phyloP scores from a whole-genome alignment of 2,797 vertebrate species.

The Carduelis carduelis region DNA sequence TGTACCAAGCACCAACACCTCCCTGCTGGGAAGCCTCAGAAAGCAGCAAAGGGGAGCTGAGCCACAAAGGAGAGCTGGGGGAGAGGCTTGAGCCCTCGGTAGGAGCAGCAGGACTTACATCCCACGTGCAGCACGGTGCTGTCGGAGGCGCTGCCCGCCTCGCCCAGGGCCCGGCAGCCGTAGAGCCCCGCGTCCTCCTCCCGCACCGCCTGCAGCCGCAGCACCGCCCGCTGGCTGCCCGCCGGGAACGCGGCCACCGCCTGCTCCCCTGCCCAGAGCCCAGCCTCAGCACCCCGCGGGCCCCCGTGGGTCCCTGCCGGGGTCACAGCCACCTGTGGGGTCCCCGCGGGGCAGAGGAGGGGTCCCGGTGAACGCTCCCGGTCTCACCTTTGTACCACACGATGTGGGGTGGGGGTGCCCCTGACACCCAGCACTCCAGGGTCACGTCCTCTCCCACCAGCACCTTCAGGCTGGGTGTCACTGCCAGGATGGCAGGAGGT shows the following conservation, averaged over 20 bases:
- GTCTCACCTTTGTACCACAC: slow-evolving; percentile 87
- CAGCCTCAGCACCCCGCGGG: fast-evolving
- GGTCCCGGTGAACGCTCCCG: fast-evolving
- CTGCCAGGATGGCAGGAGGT: slow-evolving; percentile 72
- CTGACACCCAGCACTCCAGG: slow-evolving; percentile 79
- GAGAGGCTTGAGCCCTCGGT: fast-evolving
- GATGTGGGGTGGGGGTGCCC: slow-evolving; percentile 80
- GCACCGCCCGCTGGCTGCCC: slow-evolving; percentile 61
- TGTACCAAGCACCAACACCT: background rate
- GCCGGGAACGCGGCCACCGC: slow-evolving; percentile 70
- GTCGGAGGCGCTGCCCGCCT: slow-evolving; percentile 73
- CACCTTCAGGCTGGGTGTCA: slow-evolving; percentile 71
- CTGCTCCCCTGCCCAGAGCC: slow-evolving; percentile 73
- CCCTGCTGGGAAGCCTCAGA: fast-evolving
- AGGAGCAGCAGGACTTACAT: slow-evolving; percentile 71
- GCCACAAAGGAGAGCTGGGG: fast-evolving
- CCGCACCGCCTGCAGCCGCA: slow-evolving; percentile 79
- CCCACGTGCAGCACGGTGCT: slow-evolving; percentile 82
- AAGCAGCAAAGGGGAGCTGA: background rate
- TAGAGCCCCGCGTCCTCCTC: slow-evolving; percentile 84
- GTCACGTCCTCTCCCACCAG: slow-evolving; percentile 80
- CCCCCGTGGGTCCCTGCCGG: fast-evolving
- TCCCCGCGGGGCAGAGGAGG: fast-evolving
- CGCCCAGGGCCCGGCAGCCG: slow-evolving; percentile 80
- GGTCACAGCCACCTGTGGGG: fast-evolving